phyloP scores from a whole-genome alignment of 2,888 invertebrate genomes.

The Caenorhabditis doughertyi region DNA sequence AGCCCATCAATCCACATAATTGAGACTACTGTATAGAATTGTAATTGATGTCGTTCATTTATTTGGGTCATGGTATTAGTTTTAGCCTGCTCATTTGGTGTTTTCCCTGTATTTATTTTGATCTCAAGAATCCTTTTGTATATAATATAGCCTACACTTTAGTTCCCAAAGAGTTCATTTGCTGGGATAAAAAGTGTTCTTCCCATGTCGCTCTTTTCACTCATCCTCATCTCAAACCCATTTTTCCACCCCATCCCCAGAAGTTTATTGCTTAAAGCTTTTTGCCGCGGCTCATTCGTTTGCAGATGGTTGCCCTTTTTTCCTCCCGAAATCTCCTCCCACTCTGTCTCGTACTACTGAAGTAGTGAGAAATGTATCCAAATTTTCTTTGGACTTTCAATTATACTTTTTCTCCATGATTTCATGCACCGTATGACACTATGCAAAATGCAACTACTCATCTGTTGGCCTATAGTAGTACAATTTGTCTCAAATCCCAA shows the following conservation, averaged over 20 bases:
- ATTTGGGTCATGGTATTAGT: neutral
- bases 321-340: constrained; percentile 10
- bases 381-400: neutral
- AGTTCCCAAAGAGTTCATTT: constrained; percentile 26
- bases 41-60: neutral
- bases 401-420: neutral
- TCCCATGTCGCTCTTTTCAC: constrained; percentile 23
- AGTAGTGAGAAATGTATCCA: too few species aligned
- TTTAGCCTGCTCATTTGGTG: neutral
- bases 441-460: neutral
- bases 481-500: neutral
- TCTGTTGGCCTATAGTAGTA: neutral
- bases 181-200: constrained; percentile 43
- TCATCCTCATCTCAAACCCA: constrained; percentile 40
- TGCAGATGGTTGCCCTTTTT: constrained; percentile 48
- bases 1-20: neutral
- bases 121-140: neutral
- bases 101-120: neutral
- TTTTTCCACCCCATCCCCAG: constrained; percentile 56
- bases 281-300: constrained; percentile 55
- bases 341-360: too few species aligned
- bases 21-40: constrained; percentile 6
- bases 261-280: constrained; percentile 51
- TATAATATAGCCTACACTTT: neutral
- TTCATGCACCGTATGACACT: neutral